Conservation (phyloP, 2,113 vertebrate genomes). For the Ammodytes marinus region DNA sequence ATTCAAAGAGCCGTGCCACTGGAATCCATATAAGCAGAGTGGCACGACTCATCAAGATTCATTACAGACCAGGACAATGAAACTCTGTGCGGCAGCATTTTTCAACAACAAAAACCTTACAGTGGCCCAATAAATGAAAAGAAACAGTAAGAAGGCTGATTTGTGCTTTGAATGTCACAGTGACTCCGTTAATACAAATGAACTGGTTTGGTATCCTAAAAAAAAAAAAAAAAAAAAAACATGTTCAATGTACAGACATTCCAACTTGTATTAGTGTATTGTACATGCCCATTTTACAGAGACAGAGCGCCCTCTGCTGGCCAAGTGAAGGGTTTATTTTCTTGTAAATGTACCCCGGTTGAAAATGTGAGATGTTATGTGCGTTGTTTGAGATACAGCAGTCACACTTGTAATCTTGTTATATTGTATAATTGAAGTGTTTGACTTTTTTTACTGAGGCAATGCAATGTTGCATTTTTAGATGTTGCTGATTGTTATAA, state of each 20-base stretch:
- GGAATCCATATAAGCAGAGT: slow-evolving; percentile 40
- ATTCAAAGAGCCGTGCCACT: slow-evolving; percentile 16
- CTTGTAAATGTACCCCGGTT: slow-evolving; percentile 4
- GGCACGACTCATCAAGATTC: slow-evolving; percentile 37
- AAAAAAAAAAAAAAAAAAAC: slow-evolving; percentile 33
- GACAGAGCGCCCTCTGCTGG: slow-evolving; percentile 60
- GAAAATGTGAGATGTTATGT: slow-evolving; percentile 11
- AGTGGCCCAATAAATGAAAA: slow-evolving; percentile 28
- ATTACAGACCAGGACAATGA: slow-evolving; percentile 49
- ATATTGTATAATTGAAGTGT: background rate
- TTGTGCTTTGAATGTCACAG: slow-evolving; percentile 35
- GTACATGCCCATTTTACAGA: background rate
- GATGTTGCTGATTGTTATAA: slow-evolving; percentile 18
- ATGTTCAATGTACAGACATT: slow-evolving; percentile 29
- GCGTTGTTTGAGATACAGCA: slow-evolving; percentile 1
- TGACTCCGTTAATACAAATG: slow-evolving; percentile 2
- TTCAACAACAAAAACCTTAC: slow-evolving; percentile 23
- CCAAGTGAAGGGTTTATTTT: background rate
- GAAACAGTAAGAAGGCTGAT: slow-evolving; percentile 23
- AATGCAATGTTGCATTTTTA: background rate
- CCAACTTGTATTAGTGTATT: slow-evolving; percentile 11
- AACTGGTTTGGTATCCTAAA: background rate
- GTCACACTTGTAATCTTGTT: slow-evolving; percentile 20
- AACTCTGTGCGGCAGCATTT: slow-evolving; percentile 35
- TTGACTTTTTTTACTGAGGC: slow-evolving; percentile 2